Percentiles rank a stretch among this genome's conserved stretches.
These are phyloP conservation scores for Ctenopoma kingsleyae DNA, from an alignment of 2,797 vertebrate genomes.

Conservation along the genomic window DNA sequence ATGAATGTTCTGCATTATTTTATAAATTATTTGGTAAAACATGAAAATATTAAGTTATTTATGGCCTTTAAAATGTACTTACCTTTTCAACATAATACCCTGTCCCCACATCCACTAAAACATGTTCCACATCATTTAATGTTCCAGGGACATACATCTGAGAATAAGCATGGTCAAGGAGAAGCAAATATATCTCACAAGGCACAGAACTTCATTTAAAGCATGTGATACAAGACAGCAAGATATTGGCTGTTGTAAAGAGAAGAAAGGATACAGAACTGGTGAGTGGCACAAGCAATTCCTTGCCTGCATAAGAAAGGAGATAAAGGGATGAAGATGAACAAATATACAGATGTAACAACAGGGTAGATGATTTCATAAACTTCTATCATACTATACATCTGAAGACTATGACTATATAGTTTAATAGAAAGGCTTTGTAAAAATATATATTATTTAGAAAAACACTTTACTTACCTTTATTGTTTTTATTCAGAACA, in stretches of 20 bases:
- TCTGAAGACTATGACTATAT: not conserved
- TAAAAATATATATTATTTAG: no score
- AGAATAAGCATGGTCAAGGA: slow-evolving; percentile 77
- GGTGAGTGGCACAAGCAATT: slow-evolving; percentile 93
- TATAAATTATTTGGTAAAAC: not conserved
- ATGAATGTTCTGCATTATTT: not conserved
- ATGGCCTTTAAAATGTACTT: slow-evolving; percentile 42
- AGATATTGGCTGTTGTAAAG: not conserved
- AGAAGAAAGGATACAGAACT: slow-evolving; percentile 93
- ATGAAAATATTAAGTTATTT: no score
- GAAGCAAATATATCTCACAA: not conserved
- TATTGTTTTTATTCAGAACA: slow-evolving; percentile 89
- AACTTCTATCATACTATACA: not conserved
- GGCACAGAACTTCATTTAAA: not conserved
- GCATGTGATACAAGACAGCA: not conserved
- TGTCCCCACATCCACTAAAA: slow-evolving; percentile 93
- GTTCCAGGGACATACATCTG: slow-evolving; percentile 97
- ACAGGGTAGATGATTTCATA: not conserved
- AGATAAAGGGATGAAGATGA: not conserved
- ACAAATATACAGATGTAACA: not conserved
- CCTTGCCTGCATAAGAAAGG: slow-evolving; percentile 87
- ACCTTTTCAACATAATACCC: slow-evolving; percentile 98
- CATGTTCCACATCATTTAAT: slow-evolving; percentile 89
- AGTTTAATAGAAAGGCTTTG: no score
- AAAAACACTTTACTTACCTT: slow-evolving; percentile 78